A percentile compares a stretch with the other conserved stretches of the same genome.
phyloP scores from a whole-genome alignment of 2,888 invertebrate genomes.

The Melanotus villosus region DNA sequence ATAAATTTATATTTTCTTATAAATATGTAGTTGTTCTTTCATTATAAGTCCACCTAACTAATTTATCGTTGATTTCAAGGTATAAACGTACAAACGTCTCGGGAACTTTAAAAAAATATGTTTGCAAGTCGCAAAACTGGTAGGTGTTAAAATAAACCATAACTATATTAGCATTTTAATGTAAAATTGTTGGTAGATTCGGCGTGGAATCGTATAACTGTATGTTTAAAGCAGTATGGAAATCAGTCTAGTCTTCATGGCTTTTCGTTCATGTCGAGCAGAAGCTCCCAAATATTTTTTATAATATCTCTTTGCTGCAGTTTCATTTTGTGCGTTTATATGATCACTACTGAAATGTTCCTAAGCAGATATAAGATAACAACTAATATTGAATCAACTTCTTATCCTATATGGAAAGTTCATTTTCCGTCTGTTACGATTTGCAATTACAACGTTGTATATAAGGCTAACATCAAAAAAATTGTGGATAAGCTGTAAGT shows the following conservation, averaged over 20 bases:
- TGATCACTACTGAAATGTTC: conserved; percentile 45
- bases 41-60: too few species aligned
- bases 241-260: conserved; percentile 30
- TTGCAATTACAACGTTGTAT: conserved; percentile 63
- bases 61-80: too few species aligned
- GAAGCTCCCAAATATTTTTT: conserved; percentile 32
- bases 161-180: too few species aligned
- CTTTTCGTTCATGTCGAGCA: conserved; percentile 18
- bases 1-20: too few species aligned
- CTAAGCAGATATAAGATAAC: too few species aligned
- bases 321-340: conserved; percentile 38
- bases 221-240: background rate
- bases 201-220: background rate
- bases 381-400: conserved; percentile 59
- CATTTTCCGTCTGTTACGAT: conserved; percentile 62
- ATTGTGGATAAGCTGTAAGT: background rate
- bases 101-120: too few species aligned
- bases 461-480: conserved; percentile 42
- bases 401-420: conserved; percentile 59
- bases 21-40: too few species aligned
- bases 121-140: too few species aligned
- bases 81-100: too few species aligned
- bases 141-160: too few species aligned
- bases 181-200: too few species aligned
- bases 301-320: conserved; percentile 25